These are phyloP conservation scores for Archegozetes longisetosus DNA, from an alignment of 1,140 invertebrate genomes.

Conservation along the genomic window DNA sequence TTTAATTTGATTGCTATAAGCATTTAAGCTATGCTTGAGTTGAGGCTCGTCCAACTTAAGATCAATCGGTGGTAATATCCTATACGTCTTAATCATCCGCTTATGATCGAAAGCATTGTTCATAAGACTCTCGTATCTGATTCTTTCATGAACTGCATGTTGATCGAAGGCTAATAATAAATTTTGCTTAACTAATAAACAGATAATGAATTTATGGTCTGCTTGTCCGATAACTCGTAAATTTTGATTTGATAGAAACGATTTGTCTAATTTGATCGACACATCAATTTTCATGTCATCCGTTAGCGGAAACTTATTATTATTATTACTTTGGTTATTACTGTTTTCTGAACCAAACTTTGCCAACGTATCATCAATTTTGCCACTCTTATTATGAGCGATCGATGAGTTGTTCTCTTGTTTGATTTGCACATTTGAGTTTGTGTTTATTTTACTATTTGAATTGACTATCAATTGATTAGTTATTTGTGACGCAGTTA, in stretches of 20 bases:
- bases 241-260: not conserved
- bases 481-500: too few species aligned
- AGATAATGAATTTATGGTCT: conserved; percentile 6
- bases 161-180: conserved; percentile 14
- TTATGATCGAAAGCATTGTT: not conserved
- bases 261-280: conserved; percentile 2
- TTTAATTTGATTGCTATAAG: not conserved
- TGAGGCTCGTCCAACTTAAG: not conserved
- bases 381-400: too few species aligned
- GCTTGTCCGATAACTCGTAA: conserved; percentile 13
- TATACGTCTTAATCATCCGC: not conserved
- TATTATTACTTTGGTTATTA: too few species aligned
- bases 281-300: not conserved
- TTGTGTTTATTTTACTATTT: too few species aligned
- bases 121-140: conserved; percentile 2
- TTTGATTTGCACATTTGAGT: too few species aligned
- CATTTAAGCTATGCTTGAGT: not conserved
- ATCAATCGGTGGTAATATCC: not conserved
- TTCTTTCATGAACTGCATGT: conserved; percentile 15
- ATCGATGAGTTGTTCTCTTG: too few species aligned
- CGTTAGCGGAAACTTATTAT: not conserved
- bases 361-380: too few species aligned
- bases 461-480: too few species aligned
- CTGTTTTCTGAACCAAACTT: too few species aligned
- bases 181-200: not conserved